Conservation (phyloP, 2,797 vertebrate species). For the Geotrypetes seraphini region DNA sequence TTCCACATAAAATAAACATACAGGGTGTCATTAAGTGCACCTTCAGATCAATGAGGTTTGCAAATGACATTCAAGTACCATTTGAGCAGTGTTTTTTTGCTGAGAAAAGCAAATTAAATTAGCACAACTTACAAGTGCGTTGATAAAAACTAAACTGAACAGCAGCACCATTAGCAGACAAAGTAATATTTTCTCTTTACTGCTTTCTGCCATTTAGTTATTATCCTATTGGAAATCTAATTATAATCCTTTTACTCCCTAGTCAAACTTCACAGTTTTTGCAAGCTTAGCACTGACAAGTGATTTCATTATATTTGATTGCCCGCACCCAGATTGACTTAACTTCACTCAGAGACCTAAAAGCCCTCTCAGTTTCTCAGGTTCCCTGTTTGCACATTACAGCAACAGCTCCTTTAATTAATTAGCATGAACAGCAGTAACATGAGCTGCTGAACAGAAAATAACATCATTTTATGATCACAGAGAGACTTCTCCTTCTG, state of each 20-base stretch:
- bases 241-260: constrained; percentile 83
- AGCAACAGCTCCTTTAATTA: constrained; percentile 86
- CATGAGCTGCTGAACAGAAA: constrained; percentile 85
- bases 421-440: constrained; percentile 74
- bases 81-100: constrained; percentile 47
- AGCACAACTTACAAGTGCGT: constrained; percentile 50
- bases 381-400: constrained; percentile 74
- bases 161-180: constrained; percentile 65
- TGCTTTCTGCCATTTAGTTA: constrained; percentile 74
- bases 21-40: constrained; percentile 48
- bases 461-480: constrained; percentile 73
- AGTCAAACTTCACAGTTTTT: constrained; percentile 83
- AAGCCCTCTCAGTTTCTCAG: constrained; percentile 69
- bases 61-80: constrained; percentile 58
- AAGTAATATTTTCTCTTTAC: constrained; percentile 73
- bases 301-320: constrained; percentile 94
- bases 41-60: constrained; percentile 59
- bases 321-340: constrained; percentile 69
- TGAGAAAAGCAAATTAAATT: constrained; percentile 67
- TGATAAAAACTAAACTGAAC: constrained; percentile 57
- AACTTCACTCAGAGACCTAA: constrained; percentile 65
- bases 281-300: constrained; percentile 85
- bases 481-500: constrained; percentile 57
- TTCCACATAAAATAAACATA: constrained; percentile 50
- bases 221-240: constrained; percentile 83